Percentiles rank a stretch among this genome's conserved stretches.
phyloP scores from a whole-genome alignment of 2,888 invertebrate genomes.

The Trichogramma evanescens region DNA sequence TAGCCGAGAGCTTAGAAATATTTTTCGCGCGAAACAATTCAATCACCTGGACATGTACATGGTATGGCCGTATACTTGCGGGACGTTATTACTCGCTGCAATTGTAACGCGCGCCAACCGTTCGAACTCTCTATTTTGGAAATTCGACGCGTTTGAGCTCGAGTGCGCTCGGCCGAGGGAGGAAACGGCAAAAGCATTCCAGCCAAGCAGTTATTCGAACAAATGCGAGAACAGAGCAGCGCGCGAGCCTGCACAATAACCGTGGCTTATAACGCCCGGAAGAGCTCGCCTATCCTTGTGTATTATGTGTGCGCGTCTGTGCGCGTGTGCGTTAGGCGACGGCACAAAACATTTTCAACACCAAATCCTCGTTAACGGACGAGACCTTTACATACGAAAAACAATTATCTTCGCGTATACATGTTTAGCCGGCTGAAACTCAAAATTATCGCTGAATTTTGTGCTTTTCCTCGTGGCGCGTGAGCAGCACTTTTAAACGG shows the following conservation, averaged over 20 bases:
- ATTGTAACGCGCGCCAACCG: background rate
- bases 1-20: too few species aligned
- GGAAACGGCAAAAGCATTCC: background rate
- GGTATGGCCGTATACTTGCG: too few species aligned
- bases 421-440: too few species aligned
- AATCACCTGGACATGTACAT: too few species aligned
- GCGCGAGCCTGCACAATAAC: background rate
- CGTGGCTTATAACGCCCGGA: too few species aligned
- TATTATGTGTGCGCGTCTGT: background rate
- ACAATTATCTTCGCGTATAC: too few species aligned
- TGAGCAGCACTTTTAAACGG: background rate
- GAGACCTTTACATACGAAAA: too few species aligned
- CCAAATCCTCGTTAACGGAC: too few species aligned
- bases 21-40: too few species aligned
- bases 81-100: too few species aligned
- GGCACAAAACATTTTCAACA: background rate
- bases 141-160: background rate
- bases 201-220: background rate
- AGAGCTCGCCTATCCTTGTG: background rate
- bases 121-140: background rate
- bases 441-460: too few species aligned
- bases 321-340: background rate
- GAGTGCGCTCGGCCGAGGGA: background rate
- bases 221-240: background rate
- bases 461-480: background rate